Percentiles rank a stretch among this genome's conserved stretches.
Evolutionary conservation across 2,797 vertebrate genomes (phyloP).

Genomic region (Leptodactylus fallax): DNA sequence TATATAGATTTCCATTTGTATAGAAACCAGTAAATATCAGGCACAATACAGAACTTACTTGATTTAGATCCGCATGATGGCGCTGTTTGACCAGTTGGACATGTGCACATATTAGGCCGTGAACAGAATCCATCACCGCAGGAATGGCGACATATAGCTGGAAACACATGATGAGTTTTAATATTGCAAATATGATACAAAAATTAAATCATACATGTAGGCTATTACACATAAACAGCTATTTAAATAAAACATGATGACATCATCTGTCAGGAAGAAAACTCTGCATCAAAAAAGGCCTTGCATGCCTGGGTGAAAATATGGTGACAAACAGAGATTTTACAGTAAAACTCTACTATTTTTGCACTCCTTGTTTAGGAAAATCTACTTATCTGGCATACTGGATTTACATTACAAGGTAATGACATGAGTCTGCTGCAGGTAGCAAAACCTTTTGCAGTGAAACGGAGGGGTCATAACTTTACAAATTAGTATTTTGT

Average conservation of each 20-base stretch:
- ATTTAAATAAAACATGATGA: neutral
- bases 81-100: conserved; percentile 92
- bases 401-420: too few species aligned
- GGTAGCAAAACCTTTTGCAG: too few species aligned
- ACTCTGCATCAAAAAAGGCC: neutral
- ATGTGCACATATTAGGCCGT: conserved; percentile 98
- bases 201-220: neutral
- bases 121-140: conserved; percentile 99
- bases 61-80: conserved; percentile 96
- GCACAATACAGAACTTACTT: conserved; percentile 79
- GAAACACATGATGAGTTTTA: conserved; percentile 18
- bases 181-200: neutral
- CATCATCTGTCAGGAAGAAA: neutral
- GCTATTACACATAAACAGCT: neutral
- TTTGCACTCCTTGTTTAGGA: too few species aligned
- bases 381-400: too few species aligned
- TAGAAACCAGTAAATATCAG: neutral
- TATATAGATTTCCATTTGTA: neutral
- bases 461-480: too few species aligned
- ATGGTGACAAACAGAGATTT: too few species aligned
- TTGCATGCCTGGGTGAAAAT: neutral
- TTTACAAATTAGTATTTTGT: too few species aligned
- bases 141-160: conserved; percentile 96
- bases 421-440: too few species aligned
- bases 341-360: too few species aligned